Conservation (phyloP, 2,888 invertebrate genomes). For the Choreutis nemorana region DNA sequence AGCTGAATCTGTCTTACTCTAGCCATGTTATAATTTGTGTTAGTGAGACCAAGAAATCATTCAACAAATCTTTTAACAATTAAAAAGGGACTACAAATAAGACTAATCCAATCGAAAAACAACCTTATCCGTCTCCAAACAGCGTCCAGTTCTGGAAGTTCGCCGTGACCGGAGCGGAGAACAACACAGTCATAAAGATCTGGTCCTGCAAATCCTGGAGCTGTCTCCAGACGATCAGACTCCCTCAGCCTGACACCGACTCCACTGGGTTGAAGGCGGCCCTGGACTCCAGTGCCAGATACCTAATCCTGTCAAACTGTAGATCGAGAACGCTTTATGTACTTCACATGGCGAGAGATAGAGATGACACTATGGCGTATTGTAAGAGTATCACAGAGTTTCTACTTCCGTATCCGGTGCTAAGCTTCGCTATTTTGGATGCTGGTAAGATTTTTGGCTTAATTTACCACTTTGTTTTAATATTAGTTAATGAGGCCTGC, state of each 20-base stretch:
- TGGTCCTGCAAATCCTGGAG: slow-evolving; percentile 97
- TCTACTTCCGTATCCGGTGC: slow-evolving; percentile 83
- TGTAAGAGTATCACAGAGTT: slow-evolving; percentile 86
- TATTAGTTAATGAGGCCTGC: too few relatives aligned
- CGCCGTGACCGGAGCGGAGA: slow-evolving; percentile 89
- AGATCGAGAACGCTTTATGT: slow-evolving; percentile 86
- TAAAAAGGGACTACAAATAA: too few relatives aligned
- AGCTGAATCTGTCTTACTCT: too few relatives aligned
- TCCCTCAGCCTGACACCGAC: slow-evolving; percentile 56
- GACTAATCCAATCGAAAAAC: background rate
- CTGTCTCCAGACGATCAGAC: slow-evolving; percentile 87
- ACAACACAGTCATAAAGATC: slow-evolving; percentile 88
- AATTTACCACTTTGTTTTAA: too few relatives aligned
- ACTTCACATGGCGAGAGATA: slow-evolving; percentile 68
- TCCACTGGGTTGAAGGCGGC: slow-evolving; percentile 72
- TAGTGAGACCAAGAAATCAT: too few relatives aligned
- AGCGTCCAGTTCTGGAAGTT: slow-evolving; percentile 90
- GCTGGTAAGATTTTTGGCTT: slow-evolving; percentile 67
- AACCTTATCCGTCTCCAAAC: slow-evolving; percentile 9
- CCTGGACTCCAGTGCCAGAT: slow-evolving; percentile 85
- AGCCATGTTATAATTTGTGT: too few relatives aligned
- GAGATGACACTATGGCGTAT: slow-evolving; percentile 66
- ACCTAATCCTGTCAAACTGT: slow-evolving; percentile 88
- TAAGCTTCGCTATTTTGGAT: slow-evolving; percentile 89
- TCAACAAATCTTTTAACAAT: too few relatives aligned